Conservation (phyloP, 2,113 vertebrate genomes). For the Sciurus niger region DNA sequence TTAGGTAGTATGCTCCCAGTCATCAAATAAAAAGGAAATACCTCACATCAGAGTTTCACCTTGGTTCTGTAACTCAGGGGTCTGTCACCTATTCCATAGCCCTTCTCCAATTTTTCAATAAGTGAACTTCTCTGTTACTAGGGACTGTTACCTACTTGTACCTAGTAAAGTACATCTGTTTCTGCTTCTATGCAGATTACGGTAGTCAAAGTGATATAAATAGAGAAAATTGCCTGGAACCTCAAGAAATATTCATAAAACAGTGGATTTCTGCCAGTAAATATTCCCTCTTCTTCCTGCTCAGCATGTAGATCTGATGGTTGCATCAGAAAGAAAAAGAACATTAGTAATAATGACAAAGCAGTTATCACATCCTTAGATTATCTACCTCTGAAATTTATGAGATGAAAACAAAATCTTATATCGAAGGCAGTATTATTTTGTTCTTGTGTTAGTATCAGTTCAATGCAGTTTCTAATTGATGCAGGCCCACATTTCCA, state of each 20-base stretch:
- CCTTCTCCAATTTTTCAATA: background rate
- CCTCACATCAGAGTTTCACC: too few relatives aligned
- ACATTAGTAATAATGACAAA: background rate
- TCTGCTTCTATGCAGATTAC: background rate
- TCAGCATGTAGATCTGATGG: background rate
- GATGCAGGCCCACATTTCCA: background rate
- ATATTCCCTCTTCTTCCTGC: background rate
- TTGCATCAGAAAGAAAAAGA: background rate
- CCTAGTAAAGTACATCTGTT: background rate
- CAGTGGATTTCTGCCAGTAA: background rate
- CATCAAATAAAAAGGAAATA: background rate
- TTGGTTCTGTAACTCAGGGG: background rate
- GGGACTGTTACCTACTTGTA: background rate
- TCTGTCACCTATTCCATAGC: background rate
- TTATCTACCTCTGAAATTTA: background rate
- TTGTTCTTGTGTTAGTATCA: background rate
- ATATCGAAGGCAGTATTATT: background rate
- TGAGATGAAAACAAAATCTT: background rate
- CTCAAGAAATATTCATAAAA: background rate
- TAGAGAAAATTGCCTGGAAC: background rate
- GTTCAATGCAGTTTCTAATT: background rate
- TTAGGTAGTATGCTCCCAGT: background rate
- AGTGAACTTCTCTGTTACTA: background rate
- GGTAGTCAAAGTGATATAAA: background rate
- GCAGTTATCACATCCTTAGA: background rate